These are phyloP conservation scores for Aptenodytes forsteri DNA, from an alignment of 2,113 vertebrate species.

Conservation along the genomic window DNA sequence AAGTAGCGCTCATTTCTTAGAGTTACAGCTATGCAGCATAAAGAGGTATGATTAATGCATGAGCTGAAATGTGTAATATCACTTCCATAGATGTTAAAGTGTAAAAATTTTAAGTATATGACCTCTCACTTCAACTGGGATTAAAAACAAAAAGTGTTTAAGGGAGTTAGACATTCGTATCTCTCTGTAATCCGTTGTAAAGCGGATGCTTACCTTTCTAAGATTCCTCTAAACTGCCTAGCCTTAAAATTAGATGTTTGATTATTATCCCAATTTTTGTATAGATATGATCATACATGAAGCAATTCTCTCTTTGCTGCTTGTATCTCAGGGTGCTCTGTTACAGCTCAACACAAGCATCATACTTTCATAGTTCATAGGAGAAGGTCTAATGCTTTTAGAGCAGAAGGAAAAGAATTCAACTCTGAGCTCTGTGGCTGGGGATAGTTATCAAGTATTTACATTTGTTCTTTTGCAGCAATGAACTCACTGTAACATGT, in stretches of 20 bases:
- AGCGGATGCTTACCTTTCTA: background rate
- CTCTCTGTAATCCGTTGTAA: background rate
- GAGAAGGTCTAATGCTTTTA: background rate
- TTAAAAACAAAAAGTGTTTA: background rate
- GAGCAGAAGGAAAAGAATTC: background rate
- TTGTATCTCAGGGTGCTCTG: background rate
- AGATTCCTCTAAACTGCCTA: background rate
- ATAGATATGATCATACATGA: background rate
- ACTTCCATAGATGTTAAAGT: background rate
- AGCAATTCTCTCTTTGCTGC: background rate
- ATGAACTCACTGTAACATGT: background rate
- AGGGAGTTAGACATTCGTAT: background rate
- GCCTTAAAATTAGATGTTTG: background rate
- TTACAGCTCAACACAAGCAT: background rate
- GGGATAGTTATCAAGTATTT: background rate
- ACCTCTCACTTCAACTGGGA: background rate
- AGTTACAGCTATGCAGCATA: background rate
- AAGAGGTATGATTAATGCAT: constrained; percentile 10
- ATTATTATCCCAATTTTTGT: background rate
- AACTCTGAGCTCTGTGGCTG: background rate
- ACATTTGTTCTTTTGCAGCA: background rate
- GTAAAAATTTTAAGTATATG: constrained; percentile 1
- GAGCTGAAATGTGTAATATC: background rate
- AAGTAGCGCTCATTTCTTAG: background rate
- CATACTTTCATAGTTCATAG: background rate